Percentiles rank a stretch among this genome's conserved stretches.
Evolutionary conservation across 2,797 vertebrate genomes (phyloP).

Genomic region (Thaleichthys pacificus): DNA sequence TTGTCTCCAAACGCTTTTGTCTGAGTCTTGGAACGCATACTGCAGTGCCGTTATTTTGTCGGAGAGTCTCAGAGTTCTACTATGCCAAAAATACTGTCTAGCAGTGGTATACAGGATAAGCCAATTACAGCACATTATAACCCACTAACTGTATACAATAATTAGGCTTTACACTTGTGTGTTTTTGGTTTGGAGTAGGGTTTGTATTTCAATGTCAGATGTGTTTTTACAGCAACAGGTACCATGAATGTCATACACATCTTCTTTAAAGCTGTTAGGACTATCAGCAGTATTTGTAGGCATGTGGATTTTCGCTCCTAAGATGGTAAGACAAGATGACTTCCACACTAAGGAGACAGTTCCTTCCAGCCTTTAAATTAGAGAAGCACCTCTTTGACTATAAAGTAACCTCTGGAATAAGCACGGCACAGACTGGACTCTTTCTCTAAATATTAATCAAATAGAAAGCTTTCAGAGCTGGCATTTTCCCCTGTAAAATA

Average conservation of each 20-base stretch:
- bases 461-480: conserved; percentile 74
- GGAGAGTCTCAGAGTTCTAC: too few species aligned
- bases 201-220: too few species aligned
- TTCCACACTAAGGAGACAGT: conserved; percentile 35
- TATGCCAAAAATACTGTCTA: too few species aligned
- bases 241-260: too few species aligned
- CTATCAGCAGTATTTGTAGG: neutral
- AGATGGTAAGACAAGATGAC: conserved; percentile 14
- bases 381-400: conserved; percentile 64
- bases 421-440: conserved; percentile 49
- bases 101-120: too few species aligned
- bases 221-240: too few species aligned
- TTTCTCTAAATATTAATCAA: conserved; percentile 78
- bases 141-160: too few species aligned
- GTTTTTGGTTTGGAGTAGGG: too few species aligned
- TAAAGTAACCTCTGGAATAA: conserved; percentile 66
- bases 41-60: neutral
- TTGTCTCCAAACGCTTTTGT: conserved; percentile 25
- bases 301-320: conserved; percentile 29
- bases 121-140: too few species aligned
- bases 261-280: too few species aligned
- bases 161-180: too few species aligned
- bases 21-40: neutral
- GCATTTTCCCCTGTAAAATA: conserved; percentile 74
- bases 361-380: conserved; percentile 55